Conservation (phyloP, 2,888 invertebrate genomes). For the Ormyrus thymus region DNA sequence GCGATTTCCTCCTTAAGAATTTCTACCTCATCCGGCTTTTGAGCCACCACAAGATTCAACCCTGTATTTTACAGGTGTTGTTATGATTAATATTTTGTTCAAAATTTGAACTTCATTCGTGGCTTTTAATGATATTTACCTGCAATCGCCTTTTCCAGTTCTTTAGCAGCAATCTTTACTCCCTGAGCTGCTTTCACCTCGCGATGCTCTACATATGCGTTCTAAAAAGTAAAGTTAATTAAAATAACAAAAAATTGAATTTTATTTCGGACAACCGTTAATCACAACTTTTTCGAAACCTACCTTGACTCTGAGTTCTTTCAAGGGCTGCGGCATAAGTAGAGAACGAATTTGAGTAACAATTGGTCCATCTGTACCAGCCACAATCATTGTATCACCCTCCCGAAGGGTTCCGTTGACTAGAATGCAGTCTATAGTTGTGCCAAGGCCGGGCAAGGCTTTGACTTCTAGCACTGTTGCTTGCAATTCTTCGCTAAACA, state of each 20-base stretch:
- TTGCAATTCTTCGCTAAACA: conserved; percentile 94
- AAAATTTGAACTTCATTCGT: too few relatives aligned
- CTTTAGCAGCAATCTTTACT: conserved; percentile 98
- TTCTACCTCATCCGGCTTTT: conserved; percentile 95
- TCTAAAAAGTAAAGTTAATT: conserved; percentile 76
- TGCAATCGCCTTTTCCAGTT: conserved; percentile 98
- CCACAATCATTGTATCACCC: conserved; percentile 95
- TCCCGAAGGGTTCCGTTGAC: conserved; percentile 96
- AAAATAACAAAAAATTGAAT: background rate
- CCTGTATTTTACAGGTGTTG: conserved; percentile 75
- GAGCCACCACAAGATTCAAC: conserved; percentile 92
- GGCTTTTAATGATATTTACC: conserved; percentile 66
- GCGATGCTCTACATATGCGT: conserved; percentile 95
- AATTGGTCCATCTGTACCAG: conserved; percentile 98
- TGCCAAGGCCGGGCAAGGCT: conserved; percentile 96
- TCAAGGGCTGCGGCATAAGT: conserved; percentile 98
- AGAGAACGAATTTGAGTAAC: conserved; percentile 97
- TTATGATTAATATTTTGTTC: too few relatives aligned
- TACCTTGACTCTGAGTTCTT: conserved; percentile 96
- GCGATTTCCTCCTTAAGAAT: conserved; percentile 90
- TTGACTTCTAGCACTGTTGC: conserved; percentile 93
- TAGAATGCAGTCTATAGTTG: conserved; percentile 98
- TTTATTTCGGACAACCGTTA: background rate
- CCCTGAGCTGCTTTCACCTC: conserved; percentile 98
- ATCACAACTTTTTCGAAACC: background rate